Evolutionary conservation across 2,797 vertebrate species (phyloP), one percentile per base, ranked within the genome.

Genomic region (Parotocinclus haroldoi): DNA sequence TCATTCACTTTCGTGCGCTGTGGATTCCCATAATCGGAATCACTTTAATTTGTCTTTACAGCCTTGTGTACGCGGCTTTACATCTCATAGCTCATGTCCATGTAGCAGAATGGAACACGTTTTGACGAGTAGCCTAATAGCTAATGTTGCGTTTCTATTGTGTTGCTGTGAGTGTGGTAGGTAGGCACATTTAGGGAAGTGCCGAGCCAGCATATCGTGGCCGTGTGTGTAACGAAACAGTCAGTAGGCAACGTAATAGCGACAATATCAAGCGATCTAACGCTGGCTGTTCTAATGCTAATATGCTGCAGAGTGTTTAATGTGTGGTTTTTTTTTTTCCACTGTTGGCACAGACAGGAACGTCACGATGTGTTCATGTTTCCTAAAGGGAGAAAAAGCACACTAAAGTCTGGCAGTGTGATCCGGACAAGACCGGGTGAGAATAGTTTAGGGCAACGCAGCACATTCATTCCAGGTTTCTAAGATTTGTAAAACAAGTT

Each of bases 41-140:
- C 73, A 36, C 52, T 80, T 87, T 85, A 73, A 70, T 81, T 85
- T 80, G 87, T 94, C 92, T 94, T 82, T 86, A 79, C 87, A 89
- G 88, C 89, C 86, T 91, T 87, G 79, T 88, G 89, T 93, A 91
- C 85, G 90, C 77, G 54, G 85, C 82, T 83, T 80, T 82, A 81
- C 77, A 82, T 84, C 83, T 80, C 77, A 82, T 83, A 83, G 85
- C 77, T 84, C 83, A 84, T 75, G 77, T 83, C 79, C 73, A 77
- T 79, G 83, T 88, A 81, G 78, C 83, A 82, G 78, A 80, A 78
- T 77, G 49, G 58, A 65, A 75, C 78, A 79, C 53, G 63, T 87
- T 82, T 89, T 80, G 78, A 81, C 58, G 56, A 79, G 70, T 83
- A 77, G 70, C 66, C 67, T 84, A 84, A 75, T 83, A 83, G 72